Evolutionary conservation across 2,113 vertebrate genomes (phyloP), one percentile per base, ranked within the genome.

Genomic region (Gobius niger): DNA sequence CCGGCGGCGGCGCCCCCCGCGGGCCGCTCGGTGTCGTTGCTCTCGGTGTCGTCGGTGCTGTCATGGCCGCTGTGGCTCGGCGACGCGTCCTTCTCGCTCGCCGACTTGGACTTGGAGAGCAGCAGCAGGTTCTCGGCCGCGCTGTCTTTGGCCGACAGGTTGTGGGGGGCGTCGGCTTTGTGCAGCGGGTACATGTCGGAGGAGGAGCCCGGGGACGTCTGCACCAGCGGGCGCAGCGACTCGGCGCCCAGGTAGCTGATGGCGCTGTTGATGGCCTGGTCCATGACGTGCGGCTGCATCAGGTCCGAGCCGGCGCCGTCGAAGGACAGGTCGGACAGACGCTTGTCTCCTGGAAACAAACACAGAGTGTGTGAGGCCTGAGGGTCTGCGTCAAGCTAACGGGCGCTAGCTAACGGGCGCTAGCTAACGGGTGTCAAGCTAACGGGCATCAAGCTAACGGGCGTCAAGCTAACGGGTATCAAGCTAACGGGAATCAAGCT

Each of bases 261-360:
- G 87, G 98, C 98, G 0, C 96, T 99, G 90, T 99, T 99, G 88
- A 99, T 99, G 87, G 98, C 96, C 90, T 99, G 97, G 91, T 99
- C 96, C 9, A 99, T 98, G 72, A 99, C 97, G 0, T 96, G 96
- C 0, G 96, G 96, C 85, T 98, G 96, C 92, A 98, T 98, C 68
- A 98, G 90, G 53, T 98, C 96, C 0, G 91, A 92, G 46, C 91
- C 42, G 40, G 91, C 90, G 54, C 91, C 85, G 18, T 98, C 96
- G 0, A 93, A 99, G 5, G 96, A 92, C 65, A 97, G 85, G 65
- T 99, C 96, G 0, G 95, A 88, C 70, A 97, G 90, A 69, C 94
- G 96, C 76, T 98, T 98, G 65, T 99, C 97, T 77, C 96, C 98
- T 99, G 91, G 44, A 53, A 67, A 60, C 9, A 60, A 42, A 44